A percentile compares a stretch with the other conserved stretches of the same genome.
These are phyloP conservation scores for Muscina levida DNA, from an alignment of 2,888 invertebrate genomes.

Conservation along the genomic window DNA sequence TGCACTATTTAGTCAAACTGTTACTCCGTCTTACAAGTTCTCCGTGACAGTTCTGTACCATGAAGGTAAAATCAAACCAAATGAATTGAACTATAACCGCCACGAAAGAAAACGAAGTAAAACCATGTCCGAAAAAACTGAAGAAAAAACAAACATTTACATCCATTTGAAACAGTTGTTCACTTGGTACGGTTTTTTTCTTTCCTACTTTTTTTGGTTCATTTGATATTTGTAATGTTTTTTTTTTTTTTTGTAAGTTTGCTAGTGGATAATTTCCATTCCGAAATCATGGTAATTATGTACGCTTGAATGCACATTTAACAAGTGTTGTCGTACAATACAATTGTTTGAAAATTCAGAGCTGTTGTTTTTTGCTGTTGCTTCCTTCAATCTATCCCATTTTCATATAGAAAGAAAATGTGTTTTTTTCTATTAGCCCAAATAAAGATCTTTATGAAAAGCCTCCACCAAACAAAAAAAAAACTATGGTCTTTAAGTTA, in stretches of 20 bases:
- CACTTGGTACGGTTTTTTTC: not conserved
- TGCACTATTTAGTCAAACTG: too few relatives aligned
- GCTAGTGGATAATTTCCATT: slow-evolving; percentile 17
- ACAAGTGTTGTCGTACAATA: slow-evolving; percentile 46
- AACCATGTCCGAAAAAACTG: not conserved
- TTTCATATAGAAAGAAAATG: too few relatives aligned
- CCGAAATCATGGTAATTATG: slow-evolving; percentile 50
- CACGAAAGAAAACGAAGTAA: too few relatives aligned
- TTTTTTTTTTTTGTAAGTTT: slow-evolving; percentile 7
- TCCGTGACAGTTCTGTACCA: too few relatives aligned
- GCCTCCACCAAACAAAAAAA: slow-evolving; percentile 9
- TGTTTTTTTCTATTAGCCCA: slow-evolving; percentile 8
- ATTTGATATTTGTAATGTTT: not conserved
- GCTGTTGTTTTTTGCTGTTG: slow-evolving; percentile 5
- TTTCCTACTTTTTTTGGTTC: too few relatives aligned
- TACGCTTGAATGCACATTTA: slow-evolving; percentile 59
- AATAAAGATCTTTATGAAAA: slow-evolving; percentile 39
- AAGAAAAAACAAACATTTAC: slow-evolving; percentile 4
- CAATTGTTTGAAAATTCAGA: slow-evolving; percentile 37
- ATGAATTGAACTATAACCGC: not conserved
- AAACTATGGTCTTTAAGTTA: slow-evolving; percentile 7
- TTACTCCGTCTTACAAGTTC: too few relatives aligned
- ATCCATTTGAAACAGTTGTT: slow-evolving; percentile 53
- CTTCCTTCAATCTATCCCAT: too few relatives aligned
- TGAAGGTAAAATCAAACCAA: too few relatives aligned